Conservation (phyloP, 53 echinoderm and acorn worm genomes). For the Zoroaster sp. region DNA sequence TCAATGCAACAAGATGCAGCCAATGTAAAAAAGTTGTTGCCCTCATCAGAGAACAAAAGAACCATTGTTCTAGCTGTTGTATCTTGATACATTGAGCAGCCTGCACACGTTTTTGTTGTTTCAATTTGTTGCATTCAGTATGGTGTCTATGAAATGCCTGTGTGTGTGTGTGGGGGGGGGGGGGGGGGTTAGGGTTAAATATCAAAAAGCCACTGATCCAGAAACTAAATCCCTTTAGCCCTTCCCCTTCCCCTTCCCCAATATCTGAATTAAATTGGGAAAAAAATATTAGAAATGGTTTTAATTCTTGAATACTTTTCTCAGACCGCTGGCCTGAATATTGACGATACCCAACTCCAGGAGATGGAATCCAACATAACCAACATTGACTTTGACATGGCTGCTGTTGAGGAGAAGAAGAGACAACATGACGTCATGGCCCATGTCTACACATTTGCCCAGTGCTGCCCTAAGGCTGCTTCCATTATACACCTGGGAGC, state of each 20-base stretch:
- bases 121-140: too few species aligned
- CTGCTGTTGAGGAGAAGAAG: slow-evolving; percentile 84
- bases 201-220: too few species aligned
- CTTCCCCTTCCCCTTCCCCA: not conserved
- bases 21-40: too few species aligned
- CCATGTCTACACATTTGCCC: slow-evolving; percentile 91
- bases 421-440: slow-evolving; percentile 97
- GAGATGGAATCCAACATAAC: slow-evolving; percentile 88
- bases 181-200: too few species aligned
- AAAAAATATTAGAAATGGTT: not conserved
- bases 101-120: too few species aligned
- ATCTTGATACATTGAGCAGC: too few species aligned
- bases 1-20: too few species aligned
- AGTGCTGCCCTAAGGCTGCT: slow-evolving; percentile 86
- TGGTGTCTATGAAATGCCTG: too few species aligned
- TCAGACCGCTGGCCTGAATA: slow-evolving; percentile 81
- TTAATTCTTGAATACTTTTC: not conserved
- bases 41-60: too few species aligned
- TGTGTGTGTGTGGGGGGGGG: too few species aligned
- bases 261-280: not conserved
- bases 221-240: not conserved
- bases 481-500: slow-evolving; percentile 95
- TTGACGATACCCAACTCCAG: slow-evolving; percentile 77
- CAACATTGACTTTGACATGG: slow-evolving; percentile 92
- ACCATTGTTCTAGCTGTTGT: too few species aligned